Percentiles rank a stretch among this genome's conserved stretches.
Conservation (phyloP, 2,888 invertebrate species). For the Cinara cedri region DNA sequence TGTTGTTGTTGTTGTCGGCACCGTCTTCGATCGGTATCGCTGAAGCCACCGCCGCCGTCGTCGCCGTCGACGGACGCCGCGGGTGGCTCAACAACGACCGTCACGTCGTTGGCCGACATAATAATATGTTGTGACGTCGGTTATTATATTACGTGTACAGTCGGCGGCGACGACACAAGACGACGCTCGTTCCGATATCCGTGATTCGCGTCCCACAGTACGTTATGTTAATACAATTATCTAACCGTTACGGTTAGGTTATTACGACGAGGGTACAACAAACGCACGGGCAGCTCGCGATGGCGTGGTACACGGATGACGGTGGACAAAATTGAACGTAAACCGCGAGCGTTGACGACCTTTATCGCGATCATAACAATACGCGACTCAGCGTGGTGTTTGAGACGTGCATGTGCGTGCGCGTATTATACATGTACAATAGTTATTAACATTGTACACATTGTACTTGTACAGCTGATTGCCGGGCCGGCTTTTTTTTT, state of each 20-base stretch:
- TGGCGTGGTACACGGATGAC: too few species aligned
- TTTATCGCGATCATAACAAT: background rate
- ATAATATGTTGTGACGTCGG: too few species aligned
- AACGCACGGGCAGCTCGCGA: too few species aligned
- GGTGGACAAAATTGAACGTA: too few species aligned
- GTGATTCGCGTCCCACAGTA: too few species aligned
- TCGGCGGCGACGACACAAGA: background rate
- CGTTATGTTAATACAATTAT: background rate
- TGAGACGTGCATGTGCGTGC: too few species aligned
- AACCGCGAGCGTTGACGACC: background rate
- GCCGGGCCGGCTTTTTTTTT: background rate
- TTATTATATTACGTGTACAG: background rate
- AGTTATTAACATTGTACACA: too few species aligned
- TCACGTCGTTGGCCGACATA: constrained; percentile 20
- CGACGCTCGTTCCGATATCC: background rate
- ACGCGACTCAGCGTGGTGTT: background rate
- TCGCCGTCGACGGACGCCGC: background rate
- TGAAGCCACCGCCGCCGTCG: background rate
- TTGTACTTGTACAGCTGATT: constrained; percentile 23
- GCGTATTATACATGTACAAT: too few species aligned
- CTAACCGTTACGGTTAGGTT: too few species aligned
- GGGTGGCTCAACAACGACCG: background rate
- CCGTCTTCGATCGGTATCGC: constrained; percentile 3
- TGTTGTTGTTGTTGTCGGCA: constrained; percentile 4
- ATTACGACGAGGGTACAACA: too few species aligned